phyloP scores from a whole-genome alignment of 1,140 invertebrate species.

The Babylonia areolata region DNA sequence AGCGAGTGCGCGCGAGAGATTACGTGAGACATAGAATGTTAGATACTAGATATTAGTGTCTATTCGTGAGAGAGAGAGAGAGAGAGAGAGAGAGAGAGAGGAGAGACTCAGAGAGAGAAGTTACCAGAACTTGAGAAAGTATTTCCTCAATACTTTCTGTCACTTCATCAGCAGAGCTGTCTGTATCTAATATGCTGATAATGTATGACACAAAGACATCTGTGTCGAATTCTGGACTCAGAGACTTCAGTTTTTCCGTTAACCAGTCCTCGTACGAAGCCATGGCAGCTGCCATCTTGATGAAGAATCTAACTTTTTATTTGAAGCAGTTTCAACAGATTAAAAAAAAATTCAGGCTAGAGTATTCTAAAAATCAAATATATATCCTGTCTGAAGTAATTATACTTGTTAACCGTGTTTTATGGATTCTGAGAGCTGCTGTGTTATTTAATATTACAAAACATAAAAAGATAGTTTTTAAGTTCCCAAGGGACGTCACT shows the following conservation, averaged over 20 bases:
- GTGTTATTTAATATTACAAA: too few species aligned
- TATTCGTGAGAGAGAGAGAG: not conserved
- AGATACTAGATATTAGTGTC: too few species aligned
- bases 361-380: too few species aligned
- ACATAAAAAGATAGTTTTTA: too few species aligned
- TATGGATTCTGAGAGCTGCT: too few species aligned
- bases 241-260: slow-evolving; percentile 56
- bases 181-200: slow-evolving; percentile 64
- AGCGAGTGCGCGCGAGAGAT: not conserved
- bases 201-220: slow-evolving; percentile 71
- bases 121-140: slow-evolving; percentile 61
- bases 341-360: too few species aligned
- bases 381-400: too few species aligned
- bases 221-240: slow-evolving; percentile 65
- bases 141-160: slow-evolving; percentile 60
- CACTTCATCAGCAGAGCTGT: slow-evolving; percentile 56
- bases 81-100: not conserved
- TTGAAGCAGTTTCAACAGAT: too few species aligned
- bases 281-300: slow-evolving; percentile 61
- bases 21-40: not conserved
- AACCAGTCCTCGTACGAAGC: slow-evolving; percentile 63
- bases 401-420: too few species aligned
- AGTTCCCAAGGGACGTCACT: too few species aligned
- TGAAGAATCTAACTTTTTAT: not conserved
- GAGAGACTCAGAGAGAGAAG: not conserved